Percentiles rank a stretch among this genome's conserved stretches.
Conservation (phyloP, 2,797 vertebrate species). For the Tauraco hartlaubi region DNA sequence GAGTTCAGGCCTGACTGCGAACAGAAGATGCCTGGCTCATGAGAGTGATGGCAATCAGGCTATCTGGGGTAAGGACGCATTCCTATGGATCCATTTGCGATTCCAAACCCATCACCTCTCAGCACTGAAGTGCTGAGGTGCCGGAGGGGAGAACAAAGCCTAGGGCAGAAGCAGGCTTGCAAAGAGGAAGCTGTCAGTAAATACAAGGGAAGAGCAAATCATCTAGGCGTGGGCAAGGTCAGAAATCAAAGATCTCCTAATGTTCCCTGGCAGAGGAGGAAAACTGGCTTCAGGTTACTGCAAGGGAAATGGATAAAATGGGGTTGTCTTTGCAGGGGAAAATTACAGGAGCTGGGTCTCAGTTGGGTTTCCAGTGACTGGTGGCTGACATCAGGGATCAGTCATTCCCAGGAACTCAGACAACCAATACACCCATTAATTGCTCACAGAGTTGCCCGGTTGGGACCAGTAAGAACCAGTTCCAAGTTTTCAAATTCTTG, state of each 20-base stretch:
- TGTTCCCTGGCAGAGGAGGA: not conserved
- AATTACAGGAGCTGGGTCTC: not conserved
- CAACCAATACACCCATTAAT: not conserved
- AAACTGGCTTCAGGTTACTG: not conserved
- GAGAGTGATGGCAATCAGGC: not conserved
- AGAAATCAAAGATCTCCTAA: not conserved
- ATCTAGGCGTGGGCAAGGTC: not conserved
- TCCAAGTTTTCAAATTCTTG: not conserved
- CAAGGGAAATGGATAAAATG: not conserved
- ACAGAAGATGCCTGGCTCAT: not conserved
- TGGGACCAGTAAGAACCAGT: not conserved
- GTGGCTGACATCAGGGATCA: not conserved
- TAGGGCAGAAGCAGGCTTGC: not conserved
- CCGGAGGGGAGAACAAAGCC: not conserved
- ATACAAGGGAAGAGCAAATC: not conserved
- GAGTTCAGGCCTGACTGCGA: not conserved
- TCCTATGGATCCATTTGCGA: not conserved
- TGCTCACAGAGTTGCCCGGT: not conserved
- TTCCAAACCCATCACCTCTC: not conserved
- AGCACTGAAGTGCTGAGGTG: not conserved
- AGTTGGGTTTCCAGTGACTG: not conserved
- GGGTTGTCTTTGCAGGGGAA: not conserved
- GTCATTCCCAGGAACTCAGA: not conserved
- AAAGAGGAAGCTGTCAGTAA: not conserved
- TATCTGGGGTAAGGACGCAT: not conserved